phyloP scores from a whole-genome alignment of 2,888 invertebrate species.

The Pristionchus japonicus region DNA sequence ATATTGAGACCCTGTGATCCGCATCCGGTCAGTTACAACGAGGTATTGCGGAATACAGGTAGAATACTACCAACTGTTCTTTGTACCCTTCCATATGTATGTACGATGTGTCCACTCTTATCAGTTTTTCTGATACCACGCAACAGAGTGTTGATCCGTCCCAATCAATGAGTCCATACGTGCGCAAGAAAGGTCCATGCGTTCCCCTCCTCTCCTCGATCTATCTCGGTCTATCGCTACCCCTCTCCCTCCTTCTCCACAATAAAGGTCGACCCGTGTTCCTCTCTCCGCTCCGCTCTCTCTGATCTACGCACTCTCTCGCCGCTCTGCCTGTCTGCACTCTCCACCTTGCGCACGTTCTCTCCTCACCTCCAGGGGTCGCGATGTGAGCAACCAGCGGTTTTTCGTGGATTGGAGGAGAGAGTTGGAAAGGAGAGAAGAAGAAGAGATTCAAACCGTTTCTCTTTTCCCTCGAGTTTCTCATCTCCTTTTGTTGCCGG shows the following conservation, averaged over 20 bases:
- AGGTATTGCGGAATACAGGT: too few species aligned
- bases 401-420: constrained; percentile 18
- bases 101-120: constrained; percentile 43
- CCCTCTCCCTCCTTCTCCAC: constrained; percentile 13
- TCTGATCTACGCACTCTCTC: constrained; percentile 27
- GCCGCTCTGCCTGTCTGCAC: neutral
- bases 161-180: neutral
- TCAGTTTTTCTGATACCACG: constrained; percentile 49
- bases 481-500: neutral
- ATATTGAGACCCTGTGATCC: too few species aligned
- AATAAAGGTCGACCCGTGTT: constrained; percentile 37
- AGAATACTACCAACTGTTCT: neutral
- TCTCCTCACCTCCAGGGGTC: constrained; percentile 30
- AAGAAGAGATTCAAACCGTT: neutral
- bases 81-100: constrained; percentile 14
- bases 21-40: neutral
- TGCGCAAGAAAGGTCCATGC: too few species aligned
- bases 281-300: neutral
- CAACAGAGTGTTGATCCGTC: constrained; percentile 27
- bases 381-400: constrained; percentile 39
- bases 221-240: constrained; percentile 39
- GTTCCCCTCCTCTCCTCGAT: neutral
- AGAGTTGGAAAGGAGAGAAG: neutral
- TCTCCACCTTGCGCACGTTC: neutral
- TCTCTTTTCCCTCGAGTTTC: neutral